Conservation (phyloP, 2,888 invertebrate genomes). For the Oxystoma pomonae region DNA sequence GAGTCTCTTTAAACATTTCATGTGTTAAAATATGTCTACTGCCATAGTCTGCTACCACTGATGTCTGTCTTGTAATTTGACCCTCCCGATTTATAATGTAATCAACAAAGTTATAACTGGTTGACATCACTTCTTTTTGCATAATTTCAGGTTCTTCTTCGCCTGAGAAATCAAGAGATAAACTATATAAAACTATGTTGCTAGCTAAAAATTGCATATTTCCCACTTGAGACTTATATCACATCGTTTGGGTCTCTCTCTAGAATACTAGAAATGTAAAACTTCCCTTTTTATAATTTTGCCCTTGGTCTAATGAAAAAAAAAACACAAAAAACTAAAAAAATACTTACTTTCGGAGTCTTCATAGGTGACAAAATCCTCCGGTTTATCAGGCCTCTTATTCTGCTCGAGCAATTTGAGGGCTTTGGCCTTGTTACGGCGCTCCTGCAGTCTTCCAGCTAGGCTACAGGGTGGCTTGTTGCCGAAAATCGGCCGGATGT, state of each 20-base stretch:
- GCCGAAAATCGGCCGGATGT: slow-evolving; percentile 67
- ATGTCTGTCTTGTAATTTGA: slow-evolving; percentile 64
- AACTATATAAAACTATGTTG: too few species aligned
- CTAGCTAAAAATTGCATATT: slow-evolving; percentile 14
- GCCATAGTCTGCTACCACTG: slow-evolving; percentile 74
- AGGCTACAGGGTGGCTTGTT: slow-evolving; percentile 74
- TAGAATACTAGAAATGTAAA: too few species aligned
- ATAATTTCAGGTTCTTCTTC: slow-evolving; percentile 75
- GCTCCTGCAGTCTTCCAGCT: slow-evolving; percentile 67
- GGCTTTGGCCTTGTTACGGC: slow-evolving; percentile 63
- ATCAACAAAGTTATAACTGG: slow-evolving; percentile 83
- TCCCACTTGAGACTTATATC: neutral
- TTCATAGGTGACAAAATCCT: slow-evolving; percentile 86
- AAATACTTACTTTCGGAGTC: slow-evolving; percentile 50
- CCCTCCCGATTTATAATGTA: slow-evolving; percentile 77
- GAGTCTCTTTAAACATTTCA: slow-evolving; percentile 83
- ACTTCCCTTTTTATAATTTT: too few species aligned
- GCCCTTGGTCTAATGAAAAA: too few species aligned
- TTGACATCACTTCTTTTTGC: slow-evolving; percentile 68
- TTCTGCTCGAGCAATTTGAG: slow-evolving; percentile 63
- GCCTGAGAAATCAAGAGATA: too few species aligned
- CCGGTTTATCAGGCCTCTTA: slow-evolving; percentile 80
- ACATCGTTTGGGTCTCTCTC: neutral
- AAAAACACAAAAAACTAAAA: too few species aligned
- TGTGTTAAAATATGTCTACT: slow-evolving; percentile 85